Percentiles rank a stretch among this genome's conserved stretches.
These are phyloP conservation scores for Amphipyra berbera DNA, from an alignment of 2,888 invertebrate genomes.

Conservation along the genomic window DNA sequence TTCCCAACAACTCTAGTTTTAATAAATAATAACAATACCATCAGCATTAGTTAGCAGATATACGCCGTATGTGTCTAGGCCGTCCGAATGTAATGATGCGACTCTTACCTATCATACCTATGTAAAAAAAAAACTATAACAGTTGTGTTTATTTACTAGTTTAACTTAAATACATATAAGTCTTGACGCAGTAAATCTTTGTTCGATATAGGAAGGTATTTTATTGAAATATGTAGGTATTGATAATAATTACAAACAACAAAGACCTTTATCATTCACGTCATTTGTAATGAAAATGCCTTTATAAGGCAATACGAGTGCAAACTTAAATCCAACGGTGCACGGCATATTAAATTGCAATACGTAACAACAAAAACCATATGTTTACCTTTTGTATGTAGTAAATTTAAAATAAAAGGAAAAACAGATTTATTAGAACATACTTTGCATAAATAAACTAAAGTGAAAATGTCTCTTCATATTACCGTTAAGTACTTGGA, in stretches of 20 bases:
- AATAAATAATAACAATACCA: no score
- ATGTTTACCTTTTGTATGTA: slow-evolving; percentile 3
- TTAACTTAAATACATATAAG: no score
- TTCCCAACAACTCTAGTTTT: no score
- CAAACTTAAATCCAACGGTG: background rate
- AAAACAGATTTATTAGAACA: slow-evolving; percentile 10
- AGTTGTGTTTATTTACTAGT: no score
- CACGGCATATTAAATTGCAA: background rate
- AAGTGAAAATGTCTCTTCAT: background rate
- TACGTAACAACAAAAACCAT: slow-evolving; percentile 30
- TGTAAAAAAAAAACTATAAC: no score
- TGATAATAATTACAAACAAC: background rate
- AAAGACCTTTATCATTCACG: background rate
- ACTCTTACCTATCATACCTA: no score
- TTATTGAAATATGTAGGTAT: no score
- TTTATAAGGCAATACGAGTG: background rate
- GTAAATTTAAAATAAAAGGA: background rate
- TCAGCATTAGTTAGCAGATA: no score
- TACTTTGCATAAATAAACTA: background rate
- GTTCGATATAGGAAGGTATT: no score
- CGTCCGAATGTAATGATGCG: no score
- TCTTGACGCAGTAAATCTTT: no score
- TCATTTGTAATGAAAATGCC: background rate
- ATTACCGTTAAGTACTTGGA: slow-evolving; percentile 28
- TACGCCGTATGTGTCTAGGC: no score